These are phyloP conservation scores for Siniperca scherzeri DNA, from an alignment of 2,797 vertebrate genomes.

Conservation along the genomic window DNA sequence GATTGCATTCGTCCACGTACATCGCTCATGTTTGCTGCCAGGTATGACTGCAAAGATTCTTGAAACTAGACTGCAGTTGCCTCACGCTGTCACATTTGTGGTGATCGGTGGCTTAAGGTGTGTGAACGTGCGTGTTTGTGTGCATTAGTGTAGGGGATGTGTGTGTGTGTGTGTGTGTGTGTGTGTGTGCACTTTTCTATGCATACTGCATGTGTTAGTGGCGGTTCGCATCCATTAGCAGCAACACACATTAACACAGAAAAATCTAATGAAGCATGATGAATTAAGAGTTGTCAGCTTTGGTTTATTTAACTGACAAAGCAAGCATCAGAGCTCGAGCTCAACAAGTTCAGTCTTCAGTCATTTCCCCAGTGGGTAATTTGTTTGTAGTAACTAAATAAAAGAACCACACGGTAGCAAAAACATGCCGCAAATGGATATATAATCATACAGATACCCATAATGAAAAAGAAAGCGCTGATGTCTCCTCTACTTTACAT, in stretches of 20 bases:
- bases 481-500: conserved; percentile 48
- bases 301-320: conserved; percentile 43
- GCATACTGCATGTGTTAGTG: neutral
- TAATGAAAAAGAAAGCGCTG: conserved; percentile 28
- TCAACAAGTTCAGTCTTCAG: neutral
- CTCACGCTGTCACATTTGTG: conserved; percentile 1
- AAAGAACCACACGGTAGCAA: neutral
- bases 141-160: neutral
- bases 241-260: neutral
- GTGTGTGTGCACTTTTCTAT: neutral
- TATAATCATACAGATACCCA: conserved; percentile 18
- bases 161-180: neutral
- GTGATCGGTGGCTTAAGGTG: conserved; percentile 9
- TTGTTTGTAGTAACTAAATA: conserved; percentile 14
- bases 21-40: conserved; percentile 34
- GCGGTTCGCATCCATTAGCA: no score
- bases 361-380: neutral
- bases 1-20: conserved; percentile 18
- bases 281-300: conserved; percentile 39
- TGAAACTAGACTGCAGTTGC: conserved; percentile 12
- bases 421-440: conserved; percentile 22
- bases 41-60: conserved; percentile 25
- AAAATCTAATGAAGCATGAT: conserved; percentile 40
- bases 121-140: neutral
- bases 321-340: conserved; percentile 8